A percentile compares a stretch with the other conserved stretches of the same genome.
Evolutionary conservation across 2,888 invertebrate genomes (phyloP).

Genomic region (Panopea generosa): DNA sequence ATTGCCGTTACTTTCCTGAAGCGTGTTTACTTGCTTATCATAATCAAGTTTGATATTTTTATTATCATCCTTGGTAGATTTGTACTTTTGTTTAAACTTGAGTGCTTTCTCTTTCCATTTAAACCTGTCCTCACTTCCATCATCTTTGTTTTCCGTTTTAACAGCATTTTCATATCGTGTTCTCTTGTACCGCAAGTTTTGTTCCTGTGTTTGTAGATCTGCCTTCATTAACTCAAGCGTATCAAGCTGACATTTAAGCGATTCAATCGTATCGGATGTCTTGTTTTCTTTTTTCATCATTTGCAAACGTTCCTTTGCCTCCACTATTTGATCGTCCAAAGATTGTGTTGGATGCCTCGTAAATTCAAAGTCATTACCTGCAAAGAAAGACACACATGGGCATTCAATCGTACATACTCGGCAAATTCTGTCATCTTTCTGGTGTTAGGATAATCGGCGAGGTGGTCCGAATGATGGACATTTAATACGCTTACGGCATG

Average conservation of each 20-base stretch:
- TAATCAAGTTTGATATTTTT: constrained; percentile 10
- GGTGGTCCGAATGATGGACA: too few relatives aligned
- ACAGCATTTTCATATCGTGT: constrained; percentile 11
- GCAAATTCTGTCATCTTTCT: too few relatives aligned
- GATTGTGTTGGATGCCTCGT: constrained; percentile 14
- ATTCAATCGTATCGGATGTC: constrained; percentile 15
- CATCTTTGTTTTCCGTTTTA: constrained; percentile 6
- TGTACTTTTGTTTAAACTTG: constrained; percentile 19
- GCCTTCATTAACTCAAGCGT: constrained; percentile 18
- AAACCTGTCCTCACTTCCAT: constrained; percentile 27
- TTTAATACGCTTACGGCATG: too few relatives aligned
- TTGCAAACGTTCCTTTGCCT: constrained; percentile 3
- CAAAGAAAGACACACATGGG: too few relatives aligned
- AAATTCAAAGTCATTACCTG: too few relatives aligned
- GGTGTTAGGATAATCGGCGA: too few relatives aligned
- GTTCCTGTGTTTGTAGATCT: constrained; percentile 12
- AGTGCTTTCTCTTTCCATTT: constrained; percentile 33
- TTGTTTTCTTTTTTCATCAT: constrained; percentile 13
- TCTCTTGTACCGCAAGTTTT: constrained; percentile 11
- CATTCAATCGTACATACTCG: too few relatives aligned
- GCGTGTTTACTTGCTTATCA: constrained; percentile 16
- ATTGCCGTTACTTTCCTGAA: constrained; percentile 16
- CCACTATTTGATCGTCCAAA: constrained; percentile 18
- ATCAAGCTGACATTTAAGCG: constrained; percentile 20
- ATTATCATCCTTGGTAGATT: background rate